phyloP scores from a whole-genome alignment of 2,888 invertebrate genomes.

The Theretra japonica region DNA sequence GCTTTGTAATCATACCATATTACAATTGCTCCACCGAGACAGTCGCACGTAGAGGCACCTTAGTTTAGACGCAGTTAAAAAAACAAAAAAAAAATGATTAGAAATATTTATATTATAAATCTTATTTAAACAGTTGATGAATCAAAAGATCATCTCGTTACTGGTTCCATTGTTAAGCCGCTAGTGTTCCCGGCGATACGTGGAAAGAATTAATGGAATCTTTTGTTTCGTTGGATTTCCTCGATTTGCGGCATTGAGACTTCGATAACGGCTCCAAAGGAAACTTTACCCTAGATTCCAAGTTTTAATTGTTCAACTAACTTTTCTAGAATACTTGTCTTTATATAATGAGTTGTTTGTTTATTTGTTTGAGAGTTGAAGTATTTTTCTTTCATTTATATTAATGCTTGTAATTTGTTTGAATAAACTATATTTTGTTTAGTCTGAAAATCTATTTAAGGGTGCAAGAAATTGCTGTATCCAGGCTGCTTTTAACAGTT shows the following conservation, averaged over 20 bases:
- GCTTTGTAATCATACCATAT: no score
- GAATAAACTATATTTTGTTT: no score
- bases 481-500: no score
- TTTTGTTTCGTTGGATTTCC: conserved; percentile 10
- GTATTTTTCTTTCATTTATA: no score
- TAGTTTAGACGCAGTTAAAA: no score
- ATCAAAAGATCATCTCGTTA: conserved; percentile 8
- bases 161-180: conserved; percentile 37
- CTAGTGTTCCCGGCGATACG: conserved; percentile 35
- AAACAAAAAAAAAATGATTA: no score
- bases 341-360: conserved; percentile 7
- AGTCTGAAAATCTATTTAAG: no score
- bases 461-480: no score
- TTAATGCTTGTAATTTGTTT: no score
- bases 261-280: conserved; percentile 5
- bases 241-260: conserved; percentile 6
- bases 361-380: neutral
- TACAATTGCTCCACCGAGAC: no score
- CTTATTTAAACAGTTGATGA: neutral
- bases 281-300: neutral
- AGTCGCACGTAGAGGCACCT: no score
- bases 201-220: conserved; percentile 22
- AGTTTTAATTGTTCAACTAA: conserved; percentile 6
- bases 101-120: neutral
- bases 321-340: neutral